Base-by-base conservation (phyloP, 2,888 invertebrate genomes). In the Bursaphelenchus okinawaensis region DNA sequence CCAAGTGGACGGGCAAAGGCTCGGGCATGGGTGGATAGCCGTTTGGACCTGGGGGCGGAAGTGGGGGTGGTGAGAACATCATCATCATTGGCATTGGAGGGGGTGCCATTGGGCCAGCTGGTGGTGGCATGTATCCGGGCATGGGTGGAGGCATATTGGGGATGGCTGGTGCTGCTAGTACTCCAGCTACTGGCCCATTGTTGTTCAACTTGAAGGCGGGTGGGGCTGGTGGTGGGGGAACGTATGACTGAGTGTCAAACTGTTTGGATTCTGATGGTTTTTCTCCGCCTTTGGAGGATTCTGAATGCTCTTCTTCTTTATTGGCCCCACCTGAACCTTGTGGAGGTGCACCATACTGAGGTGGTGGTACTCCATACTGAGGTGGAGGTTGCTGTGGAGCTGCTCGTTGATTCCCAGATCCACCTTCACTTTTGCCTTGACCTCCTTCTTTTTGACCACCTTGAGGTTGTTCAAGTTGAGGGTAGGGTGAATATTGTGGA, bases 271-370 rank as follows among this genome's bases (percentile, higher is more conserved):
- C n/a, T n/a, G n/a, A 40, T 40, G 16, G 40, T 40, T n/a, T n/a
- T 40, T 40, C 40, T 40, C 40, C 40, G n/a, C 40, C 40, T 40
- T 40, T 40, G n/a, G n/a, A n/a, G n/a, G n/a, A n/a, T n/a, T n/a
- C n/a, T n/a, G n/a, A n/a, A 4, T 40, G 40, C n/a, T 40, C 40
- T 20, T 19, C 27, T n/a, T n/a, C 27, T 22, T n/a, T n/a, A n/a
- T n/a, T n/a, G n/a, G n/a, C n/a, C n/a, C 29, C 58, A 55, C 19
- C 23, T 56, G 62, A 28, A 29, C 52, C 20, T 57, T 27, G 54
- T 27, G 31, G 20, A 0, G 8, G 23, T 19, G 19, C 29, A 4
- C 24, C 56, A 6, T 9, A 55, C 16, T 19, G 19, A 9, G 58
- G n/a, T 40, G 16, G 16, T 12, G 40, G n/a, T 6, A n/a, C 1